These are phyloP conservation scores for Notocelia uddmanniana DNA, from an alignment of 2,888 invertebrate genomes.

Conservation along the genomic window DNA sequence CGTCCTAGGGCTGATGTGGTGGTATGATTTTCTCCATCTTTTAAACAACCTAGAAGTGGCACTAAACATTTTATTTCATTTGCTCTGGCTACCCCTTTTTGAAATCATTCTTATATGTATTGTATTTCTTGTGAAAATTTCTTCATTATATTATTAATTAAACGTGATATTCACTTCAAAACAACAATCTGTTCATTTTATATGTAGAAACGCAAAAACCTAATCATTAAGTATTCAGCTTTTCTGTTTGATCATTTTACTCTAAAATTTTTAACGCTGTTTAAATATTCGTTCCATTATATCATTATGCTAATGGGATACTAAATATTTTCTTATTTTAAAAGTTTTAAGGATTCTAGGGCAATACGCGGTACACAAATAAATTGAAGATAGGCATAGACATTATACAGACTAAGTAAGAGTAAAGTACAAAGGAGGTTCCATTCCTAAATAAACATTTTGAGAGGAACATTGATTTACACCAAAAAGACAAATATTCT, in stretches of 20 bases:
- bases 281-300: constrained; percentile 19
- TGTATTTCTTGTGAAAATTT: too few relatives aligned
- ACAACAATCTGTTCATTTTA: background rate
- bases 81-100: too few relatives aligned
- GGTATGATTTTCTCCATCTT: too few relatives aligned
- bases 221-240: constrained; percentile 13
- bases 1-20: too few relatives aligned
- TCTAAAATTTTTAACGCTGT: background rate
- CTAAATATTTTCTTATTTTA: constrained; percentile 3
- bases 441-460: constrained; percentile 16
- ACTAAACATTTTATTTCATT: too few relatives aligned
- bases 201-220: background rate
- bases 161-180: background rate
- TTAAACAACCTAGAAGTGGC: too few relatives aligned
- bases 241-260: background rate
- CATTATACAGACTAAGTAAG: constrained; percentile 14
- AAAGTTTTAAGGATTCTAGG: background rate
- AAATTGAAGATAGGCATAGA: constrained; percentile 3
- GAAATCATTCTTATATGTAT: too few relatives aligned
- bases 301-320: constrained; percentile 9
- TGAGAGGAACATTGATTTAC: constrained; percentile 19
- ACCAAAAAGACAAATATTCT: constrained; percentile 2
- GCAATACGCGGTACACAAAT: background rate
- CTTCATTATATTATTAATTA: background rate
- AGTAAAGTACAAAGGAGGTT: constrained; percentile 7